These are phyloP conservation scores for Pentamera pediparva DNA, from an alignment of 53 echinoderm and acorn worm species.

Conservation along the genomic window DNA sequence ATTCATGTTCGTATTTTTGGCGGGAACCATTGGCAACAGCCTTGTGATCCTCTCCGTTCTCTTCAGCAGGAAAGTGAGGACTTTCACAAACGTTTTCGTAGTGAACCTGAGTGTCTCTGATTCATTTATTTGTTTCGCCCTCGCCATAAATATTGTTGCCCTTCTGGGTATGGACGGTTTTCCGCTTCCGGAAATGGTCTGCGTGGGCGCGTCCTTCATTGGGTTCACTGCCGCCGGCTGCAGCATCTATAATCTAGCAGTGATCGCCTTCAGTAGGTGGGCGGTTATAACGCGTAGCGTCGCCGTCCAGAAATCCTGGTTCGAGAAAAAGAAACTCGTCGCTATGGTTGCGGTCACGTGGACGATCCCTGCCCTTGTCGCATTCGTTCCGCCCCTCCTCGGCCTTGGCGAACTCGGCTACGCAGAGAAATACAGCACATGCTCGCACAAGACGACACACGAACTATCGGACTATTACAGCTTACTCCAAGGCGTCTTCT, in stretches of 20 bases:
- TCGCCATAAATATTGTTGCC: conserved; percentile 71
- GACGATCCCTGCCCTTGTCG: conserved; percentile 53
- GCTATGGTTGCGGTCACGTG: conserved; percentile 59
- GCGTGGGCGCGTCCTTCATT: conserved; percentile 52
- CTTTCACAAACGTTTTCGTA: conserved; percentile 90
- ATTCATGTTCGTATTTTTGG: conserved; percentile 45
- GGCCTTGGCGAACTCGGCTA: conserved; percentile 75
- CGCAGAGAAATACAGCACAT: conserved; percentile 73
- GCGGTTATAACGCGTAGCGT: conserved; percentile 62
- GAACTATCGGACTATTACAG: conserved; percentile 62
- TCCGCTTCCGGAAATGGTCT: conserved; percentile 61
- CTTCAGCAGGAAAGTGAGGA: conserved; percentile 71
- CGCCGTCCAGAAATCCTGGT: conserved; percentile 40
- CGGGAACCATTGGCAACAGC: conserved; percentile 78
- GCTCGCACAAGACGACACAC: conserved; percentile 64
- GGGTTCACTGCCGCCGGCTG: conserved; percentile 66
- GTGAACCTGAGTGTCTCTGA: conserved; percentile 84
- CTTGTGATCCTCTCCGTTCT: conserved; percentile 74
- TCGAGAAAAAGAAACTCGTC: conserved; percentile 40
- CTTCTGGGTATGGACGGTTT: conserved; percentile 51
- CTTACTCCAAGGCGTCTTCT: conserved; percentile 51
- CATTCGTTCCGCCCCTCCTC: conserved; percentile 58
- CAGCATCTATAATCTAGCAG: conserved; percentile 75
- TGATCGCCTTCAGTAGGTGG: conserved; percentile 78
- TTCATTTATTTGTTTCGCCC: conserved; percentile 46